Base-by-base conservation (phyloP, 2,113 vertebrate genomes). In the Scomber japonicus region DNA sequence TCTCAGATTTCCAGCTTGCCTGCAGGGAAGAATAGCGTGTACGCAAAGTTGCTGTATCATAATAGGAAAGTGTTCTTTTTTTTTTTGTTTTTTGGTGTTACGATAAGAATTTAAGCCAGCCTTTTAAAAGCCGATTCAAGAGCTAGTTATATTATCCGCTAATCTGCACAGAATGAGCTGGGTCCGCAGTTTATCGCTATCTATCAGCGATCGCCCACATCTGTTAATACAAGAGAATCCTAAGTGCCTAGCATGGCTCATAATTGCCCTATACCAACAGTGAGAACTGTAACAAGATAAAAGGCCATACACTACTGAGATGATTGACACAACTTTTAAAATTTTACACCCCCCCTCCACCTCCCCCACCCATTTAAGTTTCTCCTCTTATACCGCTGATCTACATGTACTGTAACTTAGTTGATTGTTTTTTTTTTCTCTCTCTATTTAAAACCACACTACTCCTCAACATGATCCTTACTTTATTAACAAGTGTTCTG, bases 191-290 rank as follows among this genome's bases (percentile, higher is more conserved):
- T 83, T 82, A 21, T 21, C 54, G 17, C 54, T 81, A 24, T 55
- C 67, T 73, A 72, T 71, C 71, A 76, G 30, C 62, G 57, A 72
- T 54, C 71, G 63, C 71, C 56, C 63, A 68, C 64, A 78, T 76
- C 68, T 71, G 61, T 89, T 67, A 76, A 35, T 70, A 86, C 55
- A 75, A 67, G 67, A 65, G 61, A 78, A 87, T 61, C 87, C 80
- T 83, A 94, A 94, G 92, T 94, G 93, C 93, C 93, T 94, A 73
- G 75, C 78, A 83, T 77, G 93, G 92, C 92, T 91, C 85, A 62
- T 74, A 71, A 53, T 83, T 55, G 84, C 82, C 79, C 89, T 88
- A 80, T 91, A 85, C 84, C 69, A 56, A 65, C 80, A 80, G 55
- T 50, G 65, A 84, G 50, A 64, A 73, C 68, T 81, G 62, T 75